phyloP scores from a whole-genome alignment of 2,113 vertebrate species.

The Bubo scandiacus region DNA sequence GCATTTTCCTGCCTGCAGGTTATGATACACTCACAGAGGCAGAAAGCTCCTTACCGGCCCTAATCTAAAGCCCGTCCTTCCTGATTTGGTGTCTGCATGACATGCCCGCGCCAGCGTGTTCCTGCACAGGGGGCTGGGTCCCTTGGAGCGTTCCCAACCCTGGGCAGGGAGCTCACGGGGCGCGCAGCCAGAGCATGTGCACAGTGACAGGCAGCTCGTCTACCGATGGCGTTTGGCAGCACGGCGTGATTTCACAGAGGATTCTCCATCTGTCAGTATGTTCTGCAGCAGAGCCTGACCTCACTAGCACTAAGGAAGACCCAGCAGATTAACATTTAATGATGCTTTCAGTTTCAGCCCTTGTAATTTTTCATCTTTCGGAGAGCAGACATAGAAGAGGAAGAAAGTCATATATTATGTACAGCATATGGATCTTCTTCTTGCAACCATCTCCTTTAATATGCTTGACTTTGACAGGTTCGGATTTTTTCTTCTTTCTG shows the following conservation, averaged over 20 bases:
- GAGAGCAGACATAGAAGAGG: background rate
- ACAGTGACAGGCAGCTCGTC: background rate
- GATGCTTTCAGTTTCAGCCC: slow-evolving; percentile 52
- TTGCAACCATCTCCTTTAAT: background rate
- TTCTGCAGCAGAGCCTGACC: slow-evolving; percentile 46
- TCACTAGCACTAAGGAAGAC: slow-evolving; percentile 16
- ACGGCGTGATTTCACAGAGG: background rate
- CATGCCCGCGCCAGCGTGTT: fast-evolving
- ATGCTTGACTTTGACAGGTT: background rate
- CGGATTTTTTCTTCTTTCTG: background rate
- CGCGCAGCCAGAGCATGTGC: background rate
- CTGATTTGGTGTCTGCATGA: fast-evolving
- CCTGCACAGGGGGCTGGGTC: fast-evolving
- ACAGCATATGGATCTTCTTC: background rate
- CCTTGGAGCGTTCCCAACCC: background rate
- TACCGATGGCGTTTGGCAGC: background rate
- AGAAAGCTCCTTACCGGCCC: background rate
- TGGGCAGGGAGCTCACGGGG: background rate
- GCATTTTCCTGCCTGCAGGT: background rate
- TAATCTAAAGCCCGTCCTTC: background rate
- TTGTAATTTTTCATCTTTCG: slow-evolving; percentile 41
- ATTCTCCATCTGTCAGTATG: slow-evolving; percentile 57
- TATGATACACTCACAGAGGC: background rate
- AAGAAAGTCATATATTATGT: background rate
- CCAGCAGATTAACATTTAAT: slow-evolving; percentile 68